A percentile compares a stretch with the other conserved stretches of the same genome.
Conservation (phyloP, 2,797 vertebrate species). For the Lerista edwardsae region DNA sequence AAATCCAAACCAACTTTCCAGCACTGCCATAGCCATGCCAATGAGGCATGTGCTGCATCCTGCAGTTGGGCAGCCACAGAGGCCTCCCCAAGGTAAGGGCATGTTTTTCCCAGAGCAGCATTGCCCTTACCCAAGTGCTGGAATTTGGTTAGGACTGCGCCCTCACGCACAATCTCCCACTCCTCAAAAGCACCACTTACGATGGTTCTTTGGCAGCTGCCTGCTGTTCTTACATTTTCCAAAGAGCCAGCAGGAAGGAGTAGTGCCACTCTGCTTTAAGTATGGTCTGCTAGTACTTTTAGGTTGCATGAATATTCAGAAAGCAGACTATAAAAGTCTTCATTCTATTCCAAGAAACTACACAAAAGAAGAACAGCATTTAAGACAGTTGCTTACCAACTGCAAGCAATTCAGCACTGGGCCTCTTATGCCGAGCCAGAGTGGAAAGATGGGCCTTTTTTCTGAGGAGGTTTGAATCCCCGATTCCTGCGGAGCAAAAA, state of each 20-base stretch:
- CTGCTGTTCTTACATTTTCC: background rate
- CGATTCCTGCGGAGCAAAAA: background rate
- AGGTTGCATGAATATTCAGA: background rate
- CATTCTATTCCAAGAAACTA: background rate
- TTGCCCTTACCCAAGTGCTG: no score
- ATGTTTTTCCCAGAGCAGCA: no score
- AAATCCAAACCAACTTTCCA: no score
- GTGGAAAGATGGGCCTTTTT: background rate
- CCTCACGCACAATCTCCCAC: background rate
- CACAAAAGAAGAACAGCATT: background rate
- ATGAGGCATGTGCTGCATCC: no score
- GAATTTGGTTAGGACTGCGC: no score
- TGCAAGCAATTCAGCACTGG: no score
- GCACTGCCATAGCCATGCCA: no score
- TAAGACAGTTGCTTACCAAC: background rate
- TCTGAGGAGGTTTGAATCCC: background rate
- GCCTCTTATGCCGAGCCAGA: background rate
- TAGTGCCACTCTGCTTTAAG: background rate
- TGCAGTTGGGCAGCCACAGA: no score
- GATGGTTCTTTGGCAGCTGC: no score
- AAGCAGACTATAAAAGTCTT: no score
- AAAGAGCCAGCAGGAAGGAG: background rate
- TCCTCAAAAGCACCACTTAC: background rate
- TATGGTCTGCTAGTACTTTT: no score
- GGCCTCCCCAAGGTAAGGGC: no score